Evolutionary conservation across 2,113 vertebrate genomes (phyloP), one percentile per base, ranked within the genome.

Genomic region (Suricata suricatta): DNA sequence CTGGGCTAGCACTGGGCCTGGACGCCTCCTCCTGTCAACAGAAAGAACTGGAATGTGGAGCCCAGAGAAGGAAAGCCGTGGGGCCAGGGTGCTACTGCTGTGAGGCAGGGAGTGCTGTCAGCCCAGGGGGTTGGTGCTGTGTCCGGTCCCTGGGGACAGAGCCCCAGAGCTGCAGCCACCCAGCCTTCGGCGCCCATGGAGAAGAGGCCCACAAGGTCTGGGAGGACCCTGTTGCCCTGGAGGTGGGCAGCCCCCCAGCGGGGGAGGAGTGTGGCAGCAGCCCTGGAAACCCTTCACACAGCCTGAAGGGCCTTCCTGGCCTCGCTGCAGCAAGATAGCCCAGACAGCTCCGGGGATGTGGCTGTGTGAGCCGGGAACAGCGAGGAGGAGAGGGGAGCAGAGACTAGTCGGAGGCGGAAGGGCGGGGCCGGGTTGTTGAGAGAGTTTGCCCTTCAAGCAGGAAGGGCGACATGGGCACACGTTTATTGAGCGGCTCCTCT

Each of bases 151-250:
- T 0, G 6, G 12, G 54, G 52, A 17, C 5, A 0, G n/a, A n/a
- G 35, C 29, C 44, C 33, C 3, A 0, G 7, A 17, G 66, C 64
- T 25, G 66, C 57, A 8, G 66, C 0, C 4, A 15, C 16, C 68
- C 9, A 10, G 50, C 66, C 5, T 3, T 60, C 21, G 44, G 11
- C 2, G 1, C 19, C 66, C 8, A 0, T 14, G 1, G 63, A 64
- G 27, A 9, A 64, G 27, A 64, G 27, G 21, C 8, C 21, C 57
- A 8, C 7, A 7, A 60, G 47, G 72, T 23, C 84, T 23, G 2
- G 63, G 54, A 0, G 8, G 74, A 27, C 23, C 1, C 0, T 0
- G 52, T 3, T 1, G 25, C 41, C 38, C 52, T 23, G 35, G 33
- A 72, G 57, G 52, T 3, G 66, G 72, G 60, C n/a, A 27, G 31